phyloP scores from a whole-genome alignment of 2,797 vertebrate species.

The Selene dorsalis region DNA sequence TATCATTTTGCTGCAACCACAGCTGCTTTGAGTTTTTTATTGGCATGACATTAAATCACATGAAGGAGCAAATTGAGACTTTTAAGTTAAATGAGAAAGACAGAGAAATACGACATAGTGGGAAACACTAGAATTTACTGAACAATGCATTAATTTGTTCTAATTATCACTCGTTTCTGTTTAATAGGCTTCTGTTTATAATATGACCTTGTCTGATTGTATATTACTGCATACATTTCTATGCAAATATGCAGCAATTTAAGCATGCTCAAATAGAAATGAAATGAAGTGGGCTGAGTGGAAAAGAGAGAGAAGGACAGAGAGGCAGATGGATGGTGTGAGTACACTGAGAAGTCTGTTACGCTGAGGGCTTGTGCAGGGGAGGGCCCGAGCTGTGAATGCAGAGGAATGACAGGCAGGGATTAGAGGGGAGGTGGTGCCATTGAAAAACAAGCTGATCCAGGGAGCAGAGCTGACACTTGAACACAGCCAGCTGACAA shows the following conservation, averaged over 20 bases:
- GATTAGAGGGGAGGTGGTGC: conserved; percentile 81
- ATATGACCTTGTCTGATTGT: conserved; percentile 2
- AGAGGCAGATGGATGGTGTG: conserved; percentile 45
- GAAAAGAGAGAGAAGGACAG: conserved; percentile 31
- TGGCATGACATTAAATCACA: conserved; percentile 39
- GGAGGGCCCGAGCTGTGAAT: conserved; percentile 72
- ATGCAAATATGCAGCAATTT: conserved; percentile 12
- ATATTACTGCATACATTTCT: not conserved
- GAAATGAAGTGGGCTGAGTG: conserved; percentile 23
- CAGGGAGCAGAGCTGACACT: conserved; percentile 77
- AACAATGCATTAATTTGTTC: not conserved
- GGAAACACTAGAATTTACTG: not conserved
- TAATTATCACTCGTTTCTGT: conserved; percentile 2
- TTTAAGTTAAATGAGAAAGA: conserved; percentile 24
- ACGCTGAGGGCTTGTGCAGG: conserved; percentile 59
- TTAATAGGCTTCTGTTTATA: conserved; percentile 12
- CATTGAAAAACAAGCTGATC: conserved; percentile 78
- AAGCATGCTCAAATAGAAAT: conserved; percentile 20
- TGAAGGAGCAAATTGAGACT: conserved; percentile 48
- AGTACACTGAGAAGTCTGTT: conserved; percentile 72
- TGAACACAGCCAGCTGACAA: conserved; percentile 77
- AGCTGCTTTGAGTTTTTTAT: conserved; percentile 46
- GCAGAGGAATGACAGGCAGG: conserved; percentile 78
- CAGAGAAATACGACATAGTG: not conserved
- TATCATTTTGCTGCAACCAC: conserved; percentile 48